These are phyloP conservation scores for Cacatua alba DNA, from an alignment of 2,113 vertebrate species.

Conservation along the genomic window DNA sequence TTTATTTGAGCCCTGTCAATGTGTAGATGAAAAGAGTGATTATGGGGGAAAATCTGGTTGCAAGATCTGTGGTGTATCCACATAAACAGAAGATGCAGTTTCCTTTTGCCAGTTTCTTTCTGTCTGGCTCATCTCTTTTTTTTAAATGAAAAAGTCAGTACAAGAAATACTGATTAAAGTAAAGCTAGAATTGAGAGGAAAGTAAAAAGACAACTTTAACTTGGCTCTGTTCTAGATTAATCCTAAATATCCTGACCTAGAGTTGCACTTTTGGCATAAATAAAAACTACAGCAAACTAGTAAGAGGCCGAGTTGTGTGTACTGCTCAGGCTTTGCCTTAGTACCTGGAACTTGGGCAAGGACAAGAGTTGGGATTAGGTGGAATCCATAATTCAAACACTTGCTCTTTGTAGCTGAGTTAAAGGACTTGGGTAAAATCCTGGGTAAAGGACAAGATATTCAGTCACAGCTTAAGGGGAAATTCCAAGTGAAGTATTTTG, in stretches of 20 bases:
- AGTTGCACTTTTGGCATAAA: background rate
- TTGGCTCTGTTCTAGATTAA: background rate
- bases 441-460: background rate
- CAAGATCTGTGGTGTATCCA: background rate
- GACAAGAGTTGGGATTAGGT: background rate
- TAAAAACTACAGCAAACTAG: background rate
- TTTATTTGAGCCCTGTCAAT: background rate
- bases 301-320: background rate
- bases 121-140: background rate
- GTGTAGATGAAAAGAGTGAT: background rate
- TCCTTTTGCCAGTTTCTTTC: background rate
- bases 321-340: background rate
- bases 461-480: background rate
- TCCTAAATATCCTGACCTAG: background rate
- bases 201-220: background rate
- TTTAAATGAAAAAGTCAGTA: background rate
- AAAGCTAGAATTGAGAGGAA: background rate
- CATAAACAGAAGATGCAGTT: background rate
- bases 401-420: background rate
- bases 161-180: background rate
- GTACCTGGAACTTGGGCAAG: background rate
- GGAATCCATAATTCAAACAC: background rate
- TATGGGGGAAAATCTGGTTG: background rate
- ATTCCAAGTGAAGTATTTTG: background rate
- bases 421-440: background rate